These are phyloP conservation scores for Cnemophilus loriae DNA, from an alignment of 2,113 vertebrate genomes.

Conservation along the genomic window DNA sequence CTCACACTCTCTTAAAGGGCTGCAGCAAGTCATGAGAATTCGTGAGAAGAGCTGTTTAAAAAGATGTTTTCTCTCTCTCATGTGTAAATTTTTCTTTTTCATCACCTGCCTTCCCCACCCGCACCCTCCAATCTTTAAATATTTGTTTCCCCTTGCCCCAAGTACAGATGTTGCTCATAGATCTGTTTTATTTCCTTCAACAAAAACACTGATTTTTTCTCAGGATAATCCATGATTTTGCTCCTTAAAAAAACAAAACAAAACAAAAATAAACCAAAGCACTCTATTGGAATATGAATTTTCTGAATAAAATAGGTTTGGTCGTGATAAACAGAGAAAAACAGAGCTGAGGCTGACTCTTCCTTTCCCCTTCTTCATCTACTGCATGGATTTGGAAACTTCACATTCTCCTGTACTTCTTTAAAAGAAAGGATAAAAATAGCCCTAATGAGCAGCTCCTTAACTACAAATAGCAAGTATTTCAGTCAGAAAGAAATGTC, in stretches of 20 bases:
- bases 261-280: not conserved
- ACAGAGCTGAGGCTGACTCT: not conserved
- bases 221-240: not conserved
- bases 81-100: not conserved
- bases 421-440: slow-evolving; percentile 53
- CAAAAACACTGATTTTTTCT: not conserved
- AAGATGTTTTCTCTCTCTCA: not conserved
- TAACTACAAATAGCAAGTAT: slow-evolving; percentile 46
- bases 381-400: not conserved
- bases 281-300: not conserved
- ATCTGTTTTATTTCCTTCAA: not conserved
- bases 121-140: not conserved
- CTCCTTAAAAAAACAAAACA: not conserved
- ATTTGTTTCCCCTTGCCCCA: not conserved
- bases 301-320: not conserved
- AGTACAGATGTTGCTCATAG: not conserved
- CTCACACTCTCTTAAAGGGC: not conserved
- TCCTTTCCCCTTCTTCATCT: not conserved
- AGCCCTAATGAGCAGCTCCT: slow-evolving; percentile 30
- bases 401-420: not conserved
- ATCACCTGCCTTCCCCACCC: not conserved
- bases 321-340: not conserved
- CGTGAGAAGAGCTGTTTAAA: not conserved
- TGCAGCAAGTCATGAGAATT: not conserved
- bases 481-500: slow-evolving; percentile 45